phyloP scores from a whole-genome alignment of 2,888 invertebrate species.

The Athalia circularis region DNA sequence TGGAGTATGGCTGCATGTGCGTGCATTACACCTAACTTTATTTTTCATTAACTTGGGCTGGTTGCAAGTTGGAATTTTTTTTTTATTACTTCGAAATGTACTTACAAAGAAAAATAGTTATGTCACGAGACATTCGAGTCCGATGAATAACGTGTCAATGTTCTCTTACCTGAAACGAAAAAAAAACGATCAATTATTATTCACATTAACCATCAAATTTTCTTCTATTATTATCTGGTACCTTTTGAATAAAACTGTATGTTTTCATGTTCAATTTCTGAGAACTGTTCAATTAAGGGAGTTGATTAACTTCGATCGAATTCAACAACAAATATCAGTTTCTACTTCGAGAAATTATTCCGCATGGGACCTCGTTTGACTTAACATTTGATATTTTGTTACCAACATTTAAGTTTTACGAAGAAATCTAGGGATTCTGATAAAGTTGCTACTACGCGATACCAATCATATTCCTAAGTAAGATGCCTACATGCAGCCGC shows the following conservation, averaged over 20 bases:
- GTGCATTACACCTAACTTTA: too few species aligned
- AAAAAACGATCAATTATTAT: constrained; percentile 1
- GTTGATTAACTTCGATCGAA: constrained; percentile 67
- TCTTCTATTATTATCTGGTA: constrained; percentile 3
- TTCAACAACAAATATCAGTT: constrained; percentile 50
- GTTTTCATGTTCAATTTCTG: constrained; percentile 30
- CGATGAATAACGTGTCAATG: neutral
- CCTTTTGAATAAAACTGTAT: neutral
- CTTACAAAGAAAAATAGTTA: too few species aligned
- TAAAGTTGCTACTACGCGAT: too few species aligned
- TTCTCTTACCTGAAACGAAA: constrained; percentile 34
- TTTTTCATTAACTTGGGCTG: too few species aligned
- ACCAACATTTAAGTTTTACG: too few species aligned
- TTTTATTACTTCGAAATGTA: too few species aligned
- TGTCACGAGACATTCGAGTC: too few species aligned
- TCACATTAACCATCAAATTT: neutral
- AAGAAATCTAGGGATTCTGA: too few species aligned
- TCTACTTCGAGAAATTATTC: neutral
- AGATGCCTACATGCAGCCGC: too few species aligned
- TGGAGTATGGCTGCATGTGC: too few species aligned
- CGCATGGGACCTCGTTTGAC: neutral
- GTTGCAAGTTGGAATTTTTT: too few species aligned
- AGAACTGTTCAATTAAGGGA: constrained; percentile 63
- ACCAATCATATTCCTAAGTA: too few species aligned
- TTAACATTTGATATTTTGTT: neutral